These are phyloP conservation scores for Anas capensis DNA, from an alignment of 2,797 vertebrate species.

Conservation along the genomic window DNA sequence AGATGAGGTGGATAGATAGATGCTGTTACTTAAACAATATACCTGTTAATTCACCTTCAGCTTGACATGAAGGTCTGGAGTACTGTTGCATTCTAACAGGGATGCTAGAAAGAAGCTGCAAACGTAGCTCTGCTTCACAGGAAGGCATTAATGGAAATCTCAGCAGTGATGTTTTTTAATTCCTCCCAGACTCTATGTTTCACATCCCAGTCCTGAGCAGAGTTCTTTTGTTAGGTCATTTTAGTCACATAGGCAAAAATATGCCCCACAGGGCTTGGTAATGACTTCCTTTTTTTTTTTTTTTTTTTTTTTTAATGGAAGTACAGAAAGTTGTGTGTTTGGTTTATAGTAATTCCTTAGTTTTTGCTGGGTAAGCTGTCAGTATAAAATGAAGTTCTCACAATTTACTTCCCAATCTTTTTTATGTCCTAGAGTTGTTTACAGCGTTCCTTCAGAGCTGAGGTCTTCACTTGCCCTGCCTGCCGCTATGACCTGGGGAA, in stretches of 20 bases:
- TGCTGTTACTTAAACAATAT: not conserved
- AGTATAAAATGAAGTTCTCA: not conserved
- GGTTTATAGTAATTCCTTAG: not conserved
- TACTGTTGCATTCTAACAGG: not conserved
- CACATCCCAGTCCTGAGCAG: not conserved
- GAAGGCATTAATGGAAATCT: not conserved
- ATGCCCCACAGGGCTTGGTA: not conserved
- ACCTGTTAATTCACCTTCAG: not conserved
- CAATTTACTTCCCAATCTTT: not conserved
- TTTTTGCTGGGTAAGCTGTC: not conserved
- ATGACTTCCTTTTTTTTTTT: not conserved
- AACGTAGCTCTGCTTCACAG: not conserved
- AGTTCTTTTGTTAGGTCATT: not conserved
- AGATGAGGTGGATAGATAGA: not conserved
- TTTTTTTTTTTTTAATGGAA: not conserved
- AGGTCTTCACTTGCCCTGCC: conserved; percentile 96
- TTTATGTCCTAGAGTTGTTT: conserved; percentile 88
- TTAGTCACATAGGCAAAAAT: not conserved
- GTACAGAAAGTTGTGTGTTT: not conserved
- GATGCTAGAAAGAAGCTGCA: not conserved
- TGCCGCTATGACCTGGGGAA: conserved; percentile 96
- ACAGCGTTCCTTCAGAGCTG: conserved; percentile 95
- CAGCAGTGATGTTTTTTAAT: not conserved
- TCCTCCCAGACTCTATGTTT: not conserved
- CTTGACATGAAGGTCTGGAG: not conserved